phyloP scores from a whole-genome alignment of 2,888 invertebrate species.

The Lysandra bellargus region DNA sequence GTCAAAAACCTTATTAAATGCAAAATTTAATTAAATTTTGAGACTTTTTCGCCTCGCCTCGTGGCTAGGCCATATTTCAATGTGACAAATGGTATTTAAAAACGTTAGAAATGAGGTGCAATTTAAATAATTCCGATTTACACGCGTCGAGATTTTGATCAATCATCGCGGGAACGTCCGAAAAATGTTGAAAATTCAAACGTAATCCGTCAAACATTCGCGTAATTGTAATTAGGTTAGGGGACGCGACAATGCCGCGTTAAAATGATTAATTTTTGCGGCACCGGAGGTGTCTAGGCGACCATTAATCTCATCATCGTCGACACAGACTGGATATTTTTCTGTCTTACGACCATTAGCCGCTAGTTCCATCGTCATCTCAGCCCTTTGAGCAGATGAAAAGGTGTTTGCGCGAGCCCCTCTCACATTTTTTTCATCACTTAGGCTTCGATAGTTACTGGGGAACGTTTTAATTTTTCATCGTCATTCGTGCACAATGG shows the following conservation, averaged over 20 bases:
- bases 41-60: background rate
- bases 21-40: background rate
- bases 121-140: conserved; percentile 18
- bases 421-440: conserved; percentile 73
- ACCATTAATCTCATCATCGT: conserved; percentile 78
- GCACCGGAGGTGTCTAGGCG: conserved; percentile 56
- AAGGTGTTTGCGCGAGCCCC: conserved; percentile 80
- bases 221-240: conserved; percentile 75
- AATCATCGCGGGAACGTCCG: conserved; percentile 63
- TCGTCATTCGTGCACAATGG: conserved; percentile 75
- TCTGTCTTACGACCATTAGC: conserved; percentile 77
- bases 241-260: conserved; percentile 74
- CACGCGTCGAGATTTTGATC: conserved; percentile 49
- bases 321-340: conserved; percentile 71
- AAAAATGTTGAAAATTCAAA: conserved; percentile 61
- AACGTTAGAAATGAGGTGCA: conserved; percentile 6
- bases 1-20: background rate
- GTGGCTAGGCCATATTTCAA: background rate
- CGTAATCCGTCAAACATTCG: conserved; percentile 71
- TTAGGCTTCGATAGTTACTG: conserved; percentile 80
- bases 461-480: conserved; percentile 76
- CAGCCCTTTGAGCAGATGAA: conserved; percentile 76
- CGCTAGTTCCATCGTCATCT: conserved; percentile 71
- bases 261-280: conserved; percentile 78
- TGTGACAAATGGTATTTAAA: background rate